Percentiles rank a stretch among this genome's conserved stretches.
phyloP scores from a whole-genome alignment of 1,140 invertebrate genomes.

The Phymastichus coffea region DNA sequence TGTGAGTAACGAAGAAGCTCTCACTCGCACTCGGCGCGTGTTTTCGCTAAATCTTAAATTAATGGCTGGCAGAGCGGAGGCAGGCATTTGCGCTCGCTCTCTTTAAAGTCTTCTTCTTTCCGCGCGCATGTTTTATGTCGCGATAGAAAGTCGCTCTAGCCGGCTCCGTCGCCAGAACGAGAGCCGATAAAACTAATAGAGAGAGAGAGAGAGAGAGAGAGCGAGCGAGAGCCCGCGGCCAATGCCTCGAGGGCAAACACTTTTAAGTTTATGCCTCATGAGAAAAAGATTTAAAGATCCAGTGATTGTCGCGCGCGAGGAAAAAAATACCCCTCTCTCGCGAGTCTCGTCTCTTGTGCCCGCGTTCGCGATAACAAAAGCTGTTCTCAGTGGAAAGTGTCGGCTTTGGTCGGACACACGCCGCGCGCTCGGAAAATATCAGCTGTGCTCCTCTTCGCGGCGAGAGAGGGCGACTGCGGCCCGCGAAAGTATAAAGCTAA shows the following conservation, averaged over 20 bases:
- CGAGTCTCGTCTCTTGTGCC: too few species aligned
- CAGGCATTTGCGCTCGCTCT: not conserved
- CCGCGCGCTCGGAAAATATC: too few species aligned
- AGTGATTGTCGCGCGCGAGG: too few species aligned
- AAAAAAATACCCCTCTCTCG: too few species aligned
- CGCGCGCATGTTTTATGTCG: constrained; percentile 5
- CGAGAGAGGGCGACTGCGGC: too few species aligned
- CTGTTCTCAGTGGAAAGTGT: too few species aligned
- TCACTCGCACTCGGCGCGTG: not conserved
- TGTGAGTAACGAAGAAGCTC: constrained; percentile 16
- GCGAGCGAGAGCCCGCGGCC: not conserved
- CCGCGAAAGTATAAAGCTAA: not conserved
- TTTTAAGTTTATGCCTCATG: too few species aligned
- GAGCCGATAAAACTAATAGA: not conserved
- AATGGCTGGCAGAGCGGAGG: constrained; percentile 9
- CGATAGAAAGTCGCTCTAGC: not conserved
- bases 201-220: not conserved
- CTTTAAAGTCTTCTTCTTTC: constrained; percentile 6
- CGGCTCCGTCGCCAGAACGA: not conserved
- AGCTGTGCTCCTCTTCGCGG: too few species aligned
- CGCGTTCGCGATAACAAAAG: too few species aligned
- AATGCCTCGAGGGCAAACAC: too few species aligned
- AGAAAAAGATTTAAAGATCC: too few species aligned
- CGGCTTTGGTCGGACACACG: too few species aligned
- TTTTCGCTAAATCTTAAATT: constrained; percentile 25